A percentile compares a stretch with the other conserved stretches of the same genome.
Evolutionary conservation across 2,113 vertebrate species (phyloP).

Genomic region (Bubo blakistoni): DNA sequence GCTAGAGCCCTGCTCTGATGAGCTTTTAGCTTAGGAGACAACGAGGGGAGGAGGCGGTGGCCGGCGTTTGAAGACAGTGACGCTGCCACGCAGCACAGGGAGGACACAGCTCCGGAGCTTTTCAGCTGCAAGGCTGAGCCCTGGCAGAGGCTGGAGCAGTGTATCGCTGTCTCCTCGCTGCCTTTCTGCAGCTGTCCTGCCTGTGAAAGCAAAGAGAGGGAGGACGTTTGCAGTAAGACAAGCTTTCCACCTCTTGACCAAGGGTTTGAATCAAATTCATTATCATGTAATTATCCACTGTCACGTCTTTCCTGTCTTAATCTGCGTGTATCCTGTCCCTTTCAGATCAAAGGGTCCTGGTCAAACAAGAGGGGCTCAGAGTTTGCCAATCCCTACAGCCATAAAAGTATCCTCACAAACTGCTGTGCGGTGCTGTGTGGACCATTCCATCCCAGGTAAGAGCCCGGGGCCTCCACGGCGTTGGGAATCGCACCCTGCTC

Average conservation of each 20-base stretch:
- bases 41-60: neutral
- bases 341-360: constrained; percentile 95
- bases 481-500: neutral
- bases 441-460: constrained; percentile 92
- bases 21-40: neutral
- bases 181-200: neutral
- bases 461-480: rapidly evolving
- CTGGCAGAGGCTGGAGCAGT: neutral
- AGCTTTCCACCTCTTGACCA: neutral
- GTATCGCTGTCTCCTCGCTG: neutral
- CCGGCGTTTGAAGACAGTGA: rapidly evolving
- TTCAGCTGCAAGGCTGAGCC: neutral
- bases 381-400: constrained; percentile 91
- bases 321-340: neutral
- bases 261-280: rapidly evolving
- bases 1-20: neutral
- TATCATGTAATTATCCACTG: rapidly evolving
- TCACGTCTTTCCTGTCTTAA: neutral
- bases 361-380: constrained; percentile 88
- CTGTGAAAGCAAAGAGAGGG: neutral
- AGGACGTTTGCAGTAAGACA: neutral
- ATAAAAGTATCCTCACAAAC: constrained; percentile 92
- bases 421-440: constrained; percentile 92
- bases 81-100: rapidly evolving
- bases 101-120: neutral